Conservation (phyloP, 2,113 vertebrate species). For the Argyrosomus japonicus region DNA sequence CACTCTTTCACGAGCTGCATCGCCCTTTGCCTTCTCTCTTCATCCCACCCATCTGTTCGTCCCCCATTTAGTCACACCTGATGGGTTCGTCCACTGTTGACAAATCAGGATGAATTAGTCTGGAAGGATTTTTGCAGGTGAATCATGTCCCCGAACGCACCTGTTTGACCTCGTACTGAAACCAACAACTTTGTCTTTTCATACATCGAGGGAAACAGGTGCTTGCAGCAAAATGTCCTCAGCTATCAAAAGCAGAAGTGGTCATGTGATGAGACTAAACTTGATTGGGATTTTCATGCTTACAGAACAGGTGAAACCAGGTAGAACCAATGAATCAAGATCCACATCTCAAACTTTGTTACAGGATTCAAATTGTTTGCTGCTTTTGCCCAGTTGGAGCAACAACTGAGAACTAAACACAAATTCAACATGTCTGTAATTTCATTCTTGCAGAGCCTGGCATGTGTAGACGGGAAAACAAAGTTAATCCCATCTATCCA, state of each 20-base stretch:
- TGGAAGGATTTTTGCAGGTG: constrained; percentile 1
- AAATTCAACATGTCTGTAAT: not conserved
- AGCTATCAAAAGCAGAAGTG: too few species aligned
- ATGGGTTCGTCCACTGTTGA: not conserved
- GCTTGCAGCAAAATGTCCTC: not conserved
- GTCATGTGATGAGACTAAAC: not conserved
- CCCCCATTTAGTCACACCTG: constrained; percentile 8
- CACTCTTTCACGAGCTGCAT: not conserved
- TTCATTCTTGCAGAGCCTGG: not conserved
- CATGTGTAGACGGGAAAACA: not conserved
- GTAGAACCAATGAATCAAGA: not conserved
- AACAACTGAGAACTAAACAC: not conserved
- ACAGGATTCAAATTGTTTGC: not conserved
- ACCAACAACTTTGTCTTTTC: too few species aligned
- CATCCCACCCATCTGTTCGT: not conserved
- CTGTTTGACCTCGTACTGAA: not conserved
- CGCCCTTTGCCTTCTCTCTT: not conserved
- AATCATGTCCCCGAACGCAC: not conserved
- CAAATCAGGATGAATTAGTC: not conserved
- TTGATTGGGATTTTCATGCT: not conserved
- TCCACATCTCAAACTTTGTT: not conserved
- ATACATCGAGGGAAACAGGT: not conserved
- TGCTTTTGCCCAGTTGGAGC: not conserved
- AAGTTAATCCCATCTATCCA: too few species aligned
- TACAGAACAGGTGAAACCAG: not conserved